These are phyloP conservation scores for Sus cebifrons DNA, from an alignment of 2,797 vertebrate species.

Conservation along the genomic window DNA sequence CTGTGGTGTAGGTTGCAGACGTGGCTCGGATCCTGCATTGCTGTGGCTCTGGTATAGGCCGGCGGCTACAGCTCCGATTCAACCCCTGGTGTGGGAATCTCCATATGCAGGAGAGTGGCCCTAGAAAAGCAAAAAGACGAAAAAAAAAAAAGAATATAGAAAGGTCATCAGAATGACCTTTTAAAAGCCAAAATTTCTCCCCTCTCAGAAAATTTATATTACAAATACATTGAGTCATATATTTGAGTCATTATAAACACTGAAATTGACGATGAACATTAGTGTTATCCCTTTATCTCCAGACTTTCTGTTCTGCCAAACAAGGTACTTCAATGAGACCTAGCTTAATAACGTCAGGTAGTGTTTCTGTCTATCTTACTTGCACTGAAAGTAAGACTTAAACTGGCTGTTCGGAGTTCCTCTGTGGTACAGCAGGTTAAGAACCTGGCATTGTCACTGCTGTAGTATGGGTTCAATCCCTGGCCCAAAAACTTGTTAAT, in stretches of 20 bases:
- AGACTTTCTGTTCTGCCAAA: not conserved
- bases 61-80: too few species aligned
- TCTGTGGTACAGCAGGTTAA: too few species aligned
- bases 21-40: too few species aligned
- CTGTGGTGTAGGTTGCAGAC: too few species aligned
- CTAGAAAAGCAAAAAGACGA: too few species aligned
- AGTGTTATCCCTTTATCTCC: not conserved
- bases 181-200: not conserved
- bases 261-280: not conserved
- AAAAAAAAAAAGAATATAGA: not conserved
- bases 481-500: too few species aligned
- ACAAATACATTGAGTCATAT: not conserved
- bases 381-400: not conserved
- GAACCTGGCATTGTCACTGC: too few species aligned
- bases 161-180: not conserved
- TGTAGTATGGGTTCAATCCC: too few species aligned
- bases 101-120: too few species aligned
- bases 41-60: too few species aligned
- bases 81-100: too few species aligned
- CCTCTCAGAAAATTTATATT: not conserved
- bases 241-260: not conserved
- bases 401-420: not conserved
- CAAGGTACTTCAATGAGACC: not conserved
- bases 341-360: not conserved
- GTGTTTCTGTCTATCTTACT: not conserved